Evolutionary conservation across 2,888 invertebrate species (phyloP).

Genomic region (Oxycera nigricornis): DNA sequence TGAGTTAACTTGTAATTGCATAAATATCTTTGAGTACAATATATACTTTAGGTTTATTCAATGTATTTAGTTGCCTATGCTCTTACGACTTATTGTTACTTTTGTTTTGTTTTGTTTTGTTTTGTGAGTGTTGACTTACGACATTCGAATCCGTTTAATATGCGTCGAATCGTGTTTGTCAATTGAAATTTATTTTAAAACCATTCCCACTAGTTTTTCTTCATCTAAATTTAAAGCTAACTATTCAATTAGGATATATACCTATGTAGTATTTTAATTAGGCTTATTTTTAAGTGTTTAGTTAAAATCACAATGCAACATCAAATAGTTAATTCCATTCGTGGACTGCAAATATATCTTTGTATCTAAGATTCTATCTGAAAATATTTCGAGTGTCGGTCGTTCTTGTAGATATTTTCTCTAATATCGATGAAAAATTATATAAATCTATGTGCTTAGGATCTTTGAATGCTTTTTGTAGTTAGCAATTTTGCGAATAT

Average conservation of each 20-base stretch:
- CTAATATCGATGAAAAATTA: neutral
- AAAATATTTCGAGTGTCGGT: neutral
- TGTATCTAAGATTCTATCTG: no score
- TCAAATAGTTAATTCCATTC: neutral
- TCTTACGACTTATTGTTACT: neutral
- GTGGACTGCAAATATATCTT: neutral
- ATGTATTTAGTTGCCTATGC: neutral
- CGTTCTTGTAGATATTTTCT: neutral
- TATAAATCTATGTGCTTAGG: neutral
- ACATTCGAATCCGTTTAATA: neutral
- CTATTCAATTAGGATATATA: neutral
- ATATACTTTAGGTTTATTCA: constrained; percentile 4
- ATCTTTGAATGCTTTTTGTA: neutral
- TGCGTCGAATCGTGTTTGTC: neutral
- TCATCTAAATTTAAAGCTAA: neutral
- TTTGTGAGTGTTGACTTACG: neutral
- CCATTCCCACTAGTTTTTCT: neutral
- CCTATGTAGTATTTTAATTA: neutral
- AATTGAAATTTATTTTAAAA: neutral
- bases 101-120: neutral
- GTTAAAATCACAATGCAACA: neutral
- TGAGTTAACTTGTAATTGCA: constrained; percentile 33
- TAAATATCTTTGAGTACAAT: neutral
- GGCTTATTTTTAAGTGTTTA: neutral
- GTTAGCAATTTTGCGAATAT: neutral